These are phyloP conservation scores for Cotesia congregata DNA, from an alignment of 2,888 invertebrate genomes.

Conservation along the genomic window DNA sequence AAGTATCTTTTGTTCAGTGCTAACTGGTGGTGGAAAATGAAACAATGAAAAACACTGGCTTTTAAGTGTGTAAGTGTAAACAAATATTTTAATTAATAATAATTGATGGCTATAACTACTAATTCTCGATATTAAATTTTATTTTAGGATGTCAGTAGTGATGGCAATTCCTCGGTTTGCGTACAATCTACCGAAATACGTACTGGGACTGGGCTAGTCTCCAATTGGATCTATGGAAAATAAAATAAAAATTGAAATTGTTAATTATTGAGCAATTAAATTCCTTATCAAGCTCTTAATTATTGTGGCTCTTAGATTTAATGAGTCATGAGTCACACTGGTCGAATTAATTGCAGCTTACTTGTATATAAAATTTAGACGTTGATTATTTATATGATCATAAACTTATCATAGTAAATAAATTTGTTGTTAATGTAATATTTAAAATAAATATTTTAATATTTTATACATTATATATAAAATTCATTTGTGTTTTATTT, in stretches of 20 bases:
- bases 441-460: slow-evolving; percentile 34
- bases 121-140: slow-evolving; percentile 33
- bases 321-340: not conserved
- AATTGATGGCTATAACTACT: slow-evolving; percentile 22
- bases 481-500: not conserved
- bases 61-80: slow-evolving; percentile 20
- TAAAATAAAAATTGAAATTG: slow-evolving; percentile 50
- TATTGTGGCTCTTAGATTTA: not conserved
- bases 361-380: slow-evolving; percentile 49
- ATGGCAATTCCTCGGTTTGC: slow-evolving; percentile 89
- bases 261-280: slow-evolving; percentile 49
- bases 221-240: not conserved
- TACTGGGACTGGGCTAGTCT: slow-evolving; percentile 81
- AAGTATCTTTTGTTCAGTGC: slow-evolving; percentile 29
- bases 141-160: slow-evolving; percentile 84
- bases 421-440: slow-evolving; percentile 43
- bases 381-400: slow-evolving; percentile 52
- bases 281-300: not conserved
- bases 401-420: slow-evolving; percentile 44
- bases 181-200: slow-evolving; percentile 87
- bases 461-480: slow-evolving; percentile 34
- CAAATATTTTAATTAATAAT: slow-evolving; percentile 10
- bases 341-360: slow-evolving; percentile 28
- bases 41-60: slow-evolving; percentile 29
- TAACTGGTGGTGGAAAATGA: slow-evolving; percentile 56